Evolutionary conservation across 2,888 invertebrate genomes (phyloP), one percentile per base, ranked within the genome.

Genomic region (Dimorphilus gyrociliatus): DNA sequence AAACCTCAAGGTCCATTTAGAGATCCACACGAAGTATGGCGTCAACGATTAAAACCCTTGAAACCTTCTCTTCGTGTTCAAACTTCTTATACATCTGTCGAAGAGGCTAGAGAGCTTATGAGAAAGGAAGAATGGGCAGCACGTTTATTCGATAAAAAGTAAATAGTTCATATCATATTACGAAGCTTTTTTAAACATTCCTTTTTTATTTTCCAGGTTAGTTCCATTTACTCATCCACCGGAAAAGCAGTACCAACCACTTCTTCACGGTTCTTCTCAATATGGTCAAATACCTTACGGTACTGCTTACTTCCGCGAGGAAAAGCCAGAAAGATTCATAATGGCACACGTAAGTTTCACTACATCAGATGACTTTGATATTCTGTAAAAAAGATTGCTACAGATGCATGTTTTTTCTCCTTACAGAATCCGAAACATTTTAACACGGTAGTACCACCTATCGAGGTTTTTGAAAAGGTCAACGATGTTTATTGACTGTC

Each of bases 401-500:
- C 10, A n/a, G 10, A n/a, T n/a, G n/a, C n/a, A n/a, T n/a, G n/a
- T n/a, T n/a, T n/a, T n/a, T n/a, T n/a, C n/a, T n/a, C n/a, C n/a
- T n/a, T n/a, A n/a, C n/a, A n/a, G n/a, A n/a, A n/a, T n/a, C n/a
- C n/a, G n/a, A n/a, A 60, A 57, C 41, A 44, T 32, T 59, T 60
- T 47, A 51, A 54, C 39, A 47, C 54, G 3, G 38, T 56, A 27
- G 54, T 60, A 4, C 58, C 57, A 30, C 54, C 59, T 4, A 56
- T 60, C 26, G 56, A 57, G 12, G 37, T 58, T 13, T 54, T 60
- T 45, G 56, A 56, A 19, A 58, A 59, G 38, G 39, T 60, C 28
- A 56, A 58, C 35, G 46, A 50, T 36, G 57, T 57, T 8, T 60
- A 57, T 34, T 54, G n/a, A n/a, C n/a, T n/a, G n/a, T n/a, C n/a